Percentiles rank a stretch among this genome's conserved stretches.
Evolutionary conservation across 2,888 invertebrate species (phyloP).

Genomic region (Callinectes sapidus): DNA sequence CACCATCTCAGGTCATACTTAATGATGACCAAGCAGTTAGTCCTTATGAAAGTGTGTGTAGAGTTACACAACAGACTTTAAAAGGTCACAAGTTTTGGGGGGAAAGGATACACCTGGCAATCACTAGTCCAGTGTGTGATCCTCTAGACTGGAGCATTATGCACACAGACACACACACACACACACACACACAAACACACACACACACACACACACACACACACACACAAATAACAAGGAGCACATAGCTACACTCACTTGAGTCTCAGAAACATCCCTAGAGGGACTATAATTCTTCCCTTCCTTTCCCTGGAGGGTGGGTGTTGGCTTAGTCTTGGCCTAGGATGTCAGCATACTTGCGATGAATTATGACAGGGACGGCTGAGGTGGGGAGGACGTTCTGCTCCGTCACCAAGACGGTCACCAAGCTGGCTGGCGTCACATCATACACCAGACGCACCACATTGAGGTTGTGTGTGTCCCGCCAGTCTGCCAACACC

Average conservation of each 20-base stretch:
- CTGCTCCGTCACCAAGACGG: constrained; percentile 65
- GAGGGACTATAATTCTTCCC: not conserved
- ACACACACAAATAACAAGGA: not conserved
- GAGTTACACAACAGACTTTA: too few relatives aligned
- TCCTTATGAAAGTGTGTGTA: too few relatives aligned
- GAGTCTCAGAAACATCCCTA: not conserved
- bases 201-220: not conserved
- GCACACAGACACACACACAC: not conserved
- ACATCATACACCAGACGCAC: constrained; percentile 68
- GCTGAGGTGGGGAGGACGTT: constrained; percentile 66
- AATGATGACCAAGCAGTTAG: too few relatives aligned
- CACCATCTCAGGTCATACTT: too few relatives aligned
- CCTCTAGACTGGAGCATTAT: not conserved
- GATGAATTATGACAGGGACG: constrained; percentile 66
- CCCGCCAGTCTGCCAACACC: constrained; percentile 57
- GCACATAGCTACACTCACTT: constrained; percentile 3
- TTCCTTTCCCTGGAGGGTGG: not conserved
- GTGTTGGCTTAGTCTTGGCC: constrained; percentile 60
- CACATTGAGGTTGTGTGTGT: constrained; percentile 61
- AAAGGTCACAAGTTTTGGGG: too few relatives aligned
- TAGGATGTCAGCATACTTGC: constrained; percentile 69
- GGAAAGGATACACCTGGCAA: too few relatives aligned
- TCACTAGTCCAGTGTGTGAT: too few relatives aligned
- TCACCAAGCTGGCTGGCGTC: constrained; percentile 65
- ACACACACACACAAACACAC: not conserved